These are phyloP conservation scores for Martes martes DNA, from an alignment of 2,113 vertebrate species.

Conservation along the genomic window DNA sequence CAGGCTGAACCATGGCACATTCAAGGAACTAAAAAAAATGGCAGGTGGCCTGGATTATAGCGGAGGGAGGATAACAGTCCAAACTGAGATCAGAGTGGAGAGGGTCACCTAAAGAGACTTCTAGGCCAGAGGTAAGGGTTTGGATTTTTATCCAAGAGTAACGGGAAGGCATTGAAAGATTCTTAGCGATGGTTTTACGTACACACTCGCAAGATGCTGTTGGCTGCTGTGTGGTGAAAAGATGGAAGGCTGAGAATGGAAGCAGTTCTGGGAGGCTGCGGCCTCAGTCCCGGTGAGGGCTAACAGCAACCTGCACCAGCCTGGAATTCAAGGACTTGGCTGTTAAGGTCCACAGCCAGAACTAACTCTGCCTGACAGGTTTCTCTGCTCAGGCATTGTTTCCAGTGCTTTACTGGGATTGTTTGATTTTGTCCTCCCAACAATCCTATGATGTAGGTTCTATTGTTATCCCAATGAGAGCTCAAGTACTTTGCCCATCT, in stretches of 20 bases:
- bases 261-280: not conserved
- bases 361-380: not conserved
- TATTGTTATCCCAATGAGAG: not conserved
- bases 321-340: accelerated
- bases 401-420: not conserved
- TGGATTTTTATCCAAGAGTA: not conserved
- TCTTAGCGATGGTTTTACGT: not conserved
- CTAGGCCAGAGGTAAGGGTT: not conserved
- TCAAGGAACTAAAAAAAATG: not conserved
- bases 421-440: not conserved
- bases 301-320: not conserved
- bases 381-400: not conserved
- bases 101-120: no score
- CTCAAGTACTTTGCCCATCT: not conserved
- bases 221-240: not conserved
- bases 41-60: not conserved
- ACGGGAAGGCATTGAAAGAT: not conserved
- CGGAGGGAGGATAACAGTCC: not conserved
- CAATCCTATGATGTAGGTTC: accelerated
- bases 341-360: accelerated
- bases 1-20: not conserved
- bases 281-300: not conserved
- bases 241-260: not conserved
- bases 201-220: not conserved
- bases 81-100: not conserved